Conservation (phyloP, 2,888 invertebrate genomes). For the Sycophila texana region DNA sequence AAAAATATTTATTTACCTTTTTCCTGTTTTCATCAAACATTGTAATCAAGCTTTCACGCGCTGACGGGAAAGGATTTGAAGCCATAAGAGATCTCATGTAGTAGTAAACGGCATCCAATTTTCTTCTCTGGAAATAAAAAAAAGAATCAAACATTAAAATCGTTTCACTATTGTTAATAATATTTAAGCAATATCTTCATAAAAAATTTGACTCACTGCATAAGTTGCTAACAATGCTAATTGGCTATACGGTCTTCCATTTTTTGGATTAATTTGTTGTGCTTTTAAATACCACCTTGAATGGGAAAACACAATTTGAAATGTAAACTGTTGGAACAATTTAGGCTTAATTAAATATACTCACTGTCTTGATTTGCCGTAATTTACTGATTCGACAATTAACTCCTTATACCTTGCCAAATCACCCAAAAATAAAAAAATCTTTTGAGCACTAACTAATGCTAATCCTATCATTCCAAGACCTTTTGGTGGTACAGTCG, state of each 20-base stretch:
- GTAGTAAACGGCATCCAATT: constrained; percentile 97
- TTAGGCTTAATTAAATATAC: constrained; percentile 63
- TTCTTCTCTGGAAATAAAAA: constrained; percentile 84
- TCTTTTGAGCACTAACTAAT: constrained; percentile 90
- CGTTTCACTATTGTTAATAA: neutral
- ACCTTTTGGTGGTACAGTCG: constrained; percentile 78
- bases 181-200: neutral
- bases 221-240: constrained; percentile 92
- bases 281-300: constrained; percentile 93
- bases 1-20: constrained; percentile 79
- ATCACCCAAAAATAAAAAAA: constrained; percentile 93
- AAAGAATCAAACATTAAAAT: constrained; percentile 15
- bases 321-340: neutral
- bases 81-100: constrained; percentile 97
- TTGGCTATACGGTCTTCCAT: constrained; percentile 96
- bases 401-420: constrained; percentile 93
- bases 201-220: constrained; percentile 79
- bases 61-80: constrained; percentile 93
- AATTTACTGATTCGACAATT: constrained; percentile 88
- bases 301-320: constrained; percentile 42
- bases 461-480: constrained; percentile 84
- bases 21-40: constrained; percentile 95
- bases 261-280: constrained; percentile 94
- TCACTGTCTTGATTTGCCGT: constrained; percentile 85
- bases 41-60: constrained; percentile 90